Evolutionary conservation across 2,888 invertebrate species (phyloP).

Genomic region (Spisula subtruncata): DNA sequence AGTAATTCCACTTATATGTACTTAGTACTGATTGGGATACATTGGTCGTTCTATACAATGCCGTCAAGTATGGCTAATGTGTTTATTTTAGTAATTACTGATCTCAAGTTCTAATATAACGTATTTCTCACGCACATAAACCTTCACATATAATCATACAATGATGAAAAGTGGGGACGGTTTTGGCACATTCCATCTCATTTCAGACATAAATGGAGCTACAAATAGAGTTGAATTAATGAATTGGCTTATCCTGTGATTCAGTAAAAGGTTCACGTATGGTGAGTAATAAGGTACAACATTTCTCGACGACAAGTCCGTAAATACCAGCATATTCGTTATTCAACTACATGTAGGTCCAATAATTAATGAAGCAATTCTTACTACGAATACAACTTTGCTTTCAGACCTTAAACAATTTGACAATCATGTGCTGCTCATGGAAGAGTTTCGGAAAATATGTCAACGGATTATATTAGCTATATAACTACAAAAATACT

Average conservation of each 20-base stretch:
- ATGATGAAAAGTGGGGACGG: not conserved
- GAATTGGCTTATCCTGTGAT: not conserved
- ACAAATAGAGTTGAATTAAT: constrained; percentile 19
- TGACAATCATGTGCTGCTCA: too few species aligned
- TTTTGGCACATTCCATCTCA: not conserved
- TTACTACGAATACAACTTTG: too few species aligned
- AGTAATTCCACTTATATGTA: not conserved
- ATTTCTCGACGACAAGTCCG: not conserved
- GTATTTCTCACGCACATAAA: constrained; percentile 11
- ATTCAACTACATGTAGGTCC: too few species aligned
- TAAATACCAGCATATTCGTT: too few species aligned
- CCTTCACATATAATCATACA: not conserved
- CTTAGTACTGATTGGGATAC: not conserved
- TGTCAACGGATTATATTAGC: too few species aligned
- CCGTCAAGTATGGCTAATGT: not conserved
- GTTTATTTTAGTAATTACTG: not conserved
- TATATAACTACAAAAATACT: too few species aligned
- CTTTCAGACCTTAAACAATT: too few species aligned
- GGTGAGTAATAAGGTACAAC: not conserved
- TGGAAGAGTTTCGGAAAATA: too few species aligned
- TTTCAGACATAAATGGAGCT: not conserved
- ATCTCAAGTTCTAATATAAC: not conserved
- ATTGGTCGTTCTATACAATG: not conserved
- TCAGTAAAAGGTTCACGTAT: not conserved
- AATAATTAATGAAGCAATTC: too few species aligned